phyloP scores from a whole-genome alignment of 2,113 vertebrate genomes.

The Dissostichus mawsoni region DNA sequence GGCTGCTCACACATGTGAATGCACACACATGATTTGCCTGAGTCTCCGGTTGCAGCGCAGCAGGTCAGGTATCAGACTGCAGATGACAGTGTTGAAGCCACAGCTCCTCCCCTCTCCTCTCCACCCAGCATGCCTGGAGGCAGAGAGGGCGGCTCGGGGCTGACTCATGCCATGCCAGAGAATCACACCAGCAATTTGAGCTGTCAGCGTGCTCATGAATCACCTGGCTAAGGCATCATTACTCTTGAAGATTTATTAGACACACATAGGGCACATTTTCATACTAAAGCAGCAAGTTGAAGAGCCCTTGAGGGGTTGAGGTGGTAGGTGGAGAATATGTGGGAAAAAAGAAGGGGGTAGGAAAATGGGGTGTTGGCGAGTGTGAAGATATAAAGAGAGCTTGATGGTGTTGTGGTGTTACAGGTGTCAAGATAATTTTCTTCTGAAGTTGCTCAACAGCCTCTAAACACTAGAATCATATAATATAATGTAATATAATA shows the following conservation, averaged over 20 bases:
- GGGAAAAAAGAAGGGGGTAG: slow-evolving; percentile 36
- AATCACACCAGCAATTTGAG: slow-evolving; percentile 85
- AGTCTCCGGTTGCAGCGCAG: slow-evolving; percentile 38
- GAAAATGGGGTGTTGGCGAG: slow-evolving; percentile 33
- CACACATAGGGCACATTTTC: slow-evolving; percentile 80
- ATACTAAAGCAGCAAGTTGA: slow-evolving; percentile 72
- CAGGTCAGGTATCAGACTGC: slow-evolving; percentile 51
- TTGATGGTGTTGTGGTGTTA: background rate
- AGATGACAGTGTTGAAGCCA: slow-evolving; percentile 72
- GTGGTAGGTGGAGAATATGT: slow-evolving; percentile 47
- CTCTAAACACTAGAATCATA: background rate
- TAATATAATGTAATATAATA: background rate
- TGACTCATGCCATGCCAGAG: slow-evolving; percentile 83
- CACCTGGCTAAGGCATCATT: slow-evolving; percentile 84
- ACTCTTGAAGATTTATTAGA: slow-evolving; percentile 84
- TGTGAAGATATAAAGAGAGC: slow-evolving; percentile 28
- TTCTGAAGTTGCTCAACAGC: background rate
- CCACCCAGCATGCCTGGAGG: slow-evolving; percentile 60
- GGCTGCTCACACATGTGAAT: background rate
- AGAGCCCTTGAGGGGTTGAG: slow-evolving; percentile 52
- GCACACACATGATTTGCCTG: background rate
- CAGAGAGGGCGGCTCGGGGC: slow-evolving; percentile 54
- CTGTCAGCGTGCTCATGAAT: slow-evolving; percentile 85
- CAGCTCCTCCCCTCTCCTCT: slow-evolving; percentile 53
- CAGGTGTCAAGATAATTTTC: background rate